Percentiles rank a stretch among this genome's conserved stretches.
These are phyloP conservation scores for Hylaea fasciaria DNA, from an alignment of 2,888 invertebrate genomes.

Conservation along the genomic window DNA sequence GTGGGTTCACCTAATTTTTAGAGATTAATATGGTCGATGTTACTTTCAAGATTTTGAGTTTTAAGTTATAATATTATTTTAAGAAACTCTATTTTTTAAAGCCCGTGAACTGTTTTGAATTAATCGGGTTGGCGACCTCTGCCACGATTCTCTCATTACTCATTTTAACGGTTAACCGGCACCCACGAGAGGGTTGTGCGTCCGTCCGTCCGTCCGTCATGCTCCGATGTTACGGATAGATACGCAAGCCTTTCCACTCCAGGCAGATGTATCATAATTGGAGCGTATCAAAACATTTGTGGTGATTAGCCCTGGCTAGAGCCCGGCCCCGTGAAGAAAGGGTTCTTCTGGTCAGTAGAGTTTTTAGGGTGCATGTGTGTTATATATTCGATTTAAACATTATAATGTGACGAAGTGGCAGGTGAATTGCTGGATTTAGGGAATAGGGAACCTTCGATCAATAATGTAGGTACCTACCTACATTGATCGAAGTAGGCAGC, in stretches of 20 bases:
- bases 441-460: too few relatives aligned
- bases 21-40: too few relatives aligned
- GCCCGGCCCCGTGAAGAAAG: constrained; percentile 31
- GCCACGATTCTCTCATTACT: constrained; percentile 66
- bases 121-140: constrained; percentile 57
- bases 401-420: constrained; percentile 1
- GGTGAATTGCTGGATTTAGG: neutral
- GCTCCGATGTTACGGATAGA: constrained; percentile 53
- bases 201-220: constrained; percentile 59
- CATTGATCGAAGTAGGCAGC: too few relatives aligned
- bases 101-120: neutral
- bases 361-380: constrained; percentile 1
- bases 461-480: too few relatives aligned
- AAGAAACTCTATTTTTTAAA: neutral
- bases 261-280: constrained; percentile 82
- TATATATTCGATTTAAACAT: constrained; percentile 5
- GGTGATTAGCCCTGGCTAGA: constrained; percentile 43
- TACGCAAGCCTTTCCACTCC: constrained; percentile 66
- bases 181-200: constrained; percentile 72
- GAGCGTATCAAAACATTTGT: constrained; percentile 82
- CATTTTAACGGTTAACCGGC: constrained; percentile 81
- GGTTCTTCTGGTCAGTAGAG: constrained; percentile 22
- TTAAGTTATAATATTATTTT: too few relatives aligned
- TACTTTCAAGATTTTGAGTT: too few relatives aligned
- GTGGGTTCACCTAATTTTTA: too few relatives aligned